Conservation (phyloP, 2,888 invertebrate species). For the Amiota minor region DNA sequence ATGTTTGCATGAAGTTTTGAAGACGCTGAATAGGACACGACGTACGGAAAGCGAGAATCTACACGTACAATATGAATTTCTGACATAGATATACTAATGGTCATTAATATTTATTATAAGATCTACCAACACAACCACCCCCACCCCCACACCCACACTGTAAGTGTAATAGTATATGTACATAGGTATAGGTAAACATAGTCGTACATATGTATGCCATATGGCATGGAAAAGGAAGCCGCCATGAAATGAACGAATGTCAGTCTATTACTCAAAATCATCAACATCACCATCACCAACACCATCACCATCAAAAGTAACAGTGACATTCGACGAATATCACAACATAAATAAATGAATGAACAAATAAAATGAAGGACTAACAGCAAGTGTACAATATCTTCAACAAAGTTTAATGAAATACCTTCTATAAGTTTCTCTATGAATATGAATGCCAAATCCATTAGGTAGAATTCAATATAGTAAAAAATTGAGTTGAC, state of each 20-base stretch:
- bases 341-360: too few relatives aligned
- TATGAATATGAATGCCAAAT: conserved; percentile 51
- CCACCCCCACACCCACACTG: too few relatives aligned
- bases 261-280: conserved; percentile 13
- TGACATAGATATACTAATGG: conserved; percentile 44
- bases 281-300: not conserved
- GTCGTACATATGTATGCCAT: not conserved
- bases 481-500: too few relatives aligned
- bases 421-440: conserved; percentile 53
- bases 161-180: too few relatives aligned
- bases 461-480: too few relatives aligned
- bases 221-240: not conserved
- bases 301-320: not conserved
- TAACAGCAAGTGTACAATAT: too few relatives aligned
- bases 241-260: not conserved
- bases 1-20: not conserved
- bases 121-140: too few relatives aligned
- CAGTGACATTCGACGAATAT: too few relatives aligned
- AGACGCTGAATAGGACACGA: not conserved
- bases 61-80: not conserved
- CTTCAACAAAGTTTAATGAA: conserved; percentile 36
- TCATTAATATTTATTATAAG: conserved; percentile 70
- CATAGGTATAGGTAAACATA: not conserved
- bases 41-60: conserved; percentile 51
- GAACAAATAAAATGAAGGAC: too few relatives aligned